Evolutionary conservation across 2,797 vertebrate genomes (phyloP).

Genomic region (Coluber constrictor): DNA sequence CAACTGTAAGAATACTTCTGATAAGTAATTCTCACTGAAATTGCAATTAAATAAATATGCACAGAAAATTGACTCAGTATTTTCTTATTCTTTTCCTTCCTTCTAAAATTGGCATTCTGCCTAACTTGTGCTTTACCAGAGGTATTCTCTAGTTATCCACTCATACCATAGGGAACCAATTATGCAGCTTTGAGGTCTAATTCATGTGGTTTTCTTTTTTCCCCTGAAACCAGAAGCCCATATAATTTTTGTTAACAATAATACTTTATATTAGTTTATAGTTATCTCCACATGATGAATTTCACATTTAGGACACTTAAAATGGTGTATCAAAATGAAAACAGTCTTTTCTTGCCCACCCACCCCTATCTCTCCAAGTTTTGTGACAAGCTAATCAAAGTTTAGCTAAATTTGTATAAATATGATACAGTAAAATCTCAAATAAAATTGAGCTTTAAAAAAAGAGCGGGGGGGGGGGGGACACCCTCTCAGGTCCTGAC

Average conservation of each 20-base stretch:
- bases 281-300: slow-evolving; percentile 11
- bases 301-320: slow-evolving; percentile 32
- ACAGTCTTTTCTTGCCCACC: slow-evolving; percentile 29
- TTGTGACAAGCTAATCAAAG: slow-evolving; percentile 39
- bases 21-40: background rate
- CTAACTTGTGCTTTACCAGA: background rate
- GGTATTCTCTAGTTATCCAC: background rate
- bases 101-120: background rate
- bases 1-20: background rate
- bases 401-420: slow-evolving; percentile 46
- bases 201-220: background rate
- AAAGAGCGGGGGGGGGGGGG: background rate
- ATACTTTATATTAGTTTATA: slow-evolving; percentile 28
- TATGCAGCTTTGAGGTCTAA: background rate
- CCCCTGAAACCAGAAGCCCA: slow-evolving; percentile 1
- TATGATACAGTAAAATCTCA: slow-evolving; percentile 33
- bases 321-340: slow-evolving; percentile 46
- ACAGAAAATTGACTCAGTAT: background rate
- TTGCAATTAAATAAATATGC: background rate
- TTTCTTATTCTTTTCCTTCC: fast-evolving
- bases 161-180: background rate
- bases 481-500: slow-evolving; percentile 21
- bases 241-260: slow-evolving; percentile 24
- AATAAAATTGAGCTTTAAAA: background rate
- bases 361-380: background rate